Conservation (phyloP, 2,113 vertebrate genomes). For the Eulemur rufifrons region DNA sequence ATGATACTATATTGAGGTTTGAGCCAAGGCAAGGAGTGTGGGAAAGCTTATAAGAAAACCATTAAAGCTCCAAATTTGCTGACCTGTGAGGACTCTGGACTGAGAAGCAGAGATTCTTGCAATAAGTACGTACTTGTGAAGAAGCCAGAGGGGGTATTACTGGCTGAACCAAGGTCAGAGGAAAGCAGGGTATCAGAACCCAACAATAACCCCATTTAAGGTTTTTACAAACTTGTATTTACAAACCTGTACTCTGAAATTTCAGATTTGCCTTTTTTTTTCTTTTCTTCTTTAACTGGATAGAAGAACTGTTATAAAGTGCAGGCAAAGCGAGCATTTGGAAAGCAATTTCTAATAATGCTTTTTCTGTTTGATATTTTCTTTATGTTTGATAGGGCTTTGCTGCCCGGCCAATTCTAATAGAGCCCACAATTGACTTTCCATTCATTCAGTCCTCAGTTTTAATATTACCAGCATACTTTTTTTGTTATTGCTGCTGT, state of each 20-base stretch:
- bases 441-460: background rate
- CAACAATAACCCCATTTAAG: slow-evolving; percentile 47
- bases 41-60: slow-evolving; percentile 74
- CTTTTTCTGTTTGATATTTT: background rate
- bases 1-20: slow-evolving; percentile 66
- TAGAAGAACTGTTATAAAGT: background rate
- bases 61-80: slow-evolving; percentile 62
- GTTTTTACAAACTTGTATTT: background rate
- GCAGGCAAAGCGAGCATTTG: background rate
- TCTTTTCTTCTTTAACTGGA: background rate
- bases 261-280: background rate
- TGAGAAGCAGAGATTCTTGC: slow-evolving; percentile 55
- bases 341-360: background rate
- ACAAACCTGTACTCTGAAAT: slow-evolving; percentile 57
- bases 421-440: background rate
- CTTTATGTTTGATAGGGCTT: background rate
- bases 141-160: slow-evolving; percentile 40
- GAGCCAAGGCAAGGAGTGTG: slow-evolving; percentile 72
- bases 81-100: slow-evolving; percentile 56
- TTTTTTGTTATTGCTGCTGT: background rate
- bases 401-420: background rate
- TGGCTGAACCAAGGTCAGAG: slow-evolving; percentile 2
- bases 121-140: slow-evolving; percentile 9
- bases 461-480: background rate
- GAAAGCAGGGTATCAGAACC: background rate